Evolutionary conservation across 2,888 invertebrate genomes (phyloP).

Genomic region (Drosophila mulleri): DNA sequence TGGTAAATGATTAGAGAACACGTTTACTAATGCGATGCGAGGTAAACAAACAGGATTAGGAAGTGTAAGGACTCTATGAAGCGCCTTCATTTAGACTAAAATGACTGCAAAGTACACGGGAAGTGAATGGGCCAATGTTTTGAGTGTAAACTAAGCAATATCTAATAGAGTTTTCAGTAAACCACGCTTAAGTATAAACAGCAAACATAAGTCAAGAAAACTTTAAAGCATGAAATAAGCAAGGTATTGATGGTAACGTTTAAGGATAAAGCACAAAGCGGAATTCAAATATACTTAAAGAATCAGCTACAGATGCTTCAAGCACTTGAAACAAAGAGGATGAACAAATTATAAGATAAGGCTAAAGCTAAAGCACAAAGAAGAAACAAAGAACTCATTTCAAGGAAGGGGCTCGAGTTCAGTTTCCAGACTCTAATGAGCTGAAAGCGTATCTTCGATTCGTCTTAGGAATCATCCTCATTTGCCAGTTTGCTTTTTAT

Average conservation of each 20-base stretch:
- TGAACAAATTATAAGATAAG: background rate
- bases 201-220: background rate
- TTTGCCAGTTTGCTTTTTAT: conserved; percentile 4
- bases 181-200: background rate
- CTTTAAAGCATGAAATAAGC: background rate
- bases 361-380: conserved; percentile 4
- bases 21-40: conserved; percentile 1
- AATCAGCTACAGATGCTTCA: no score
- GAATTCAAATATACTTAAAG: background rate
- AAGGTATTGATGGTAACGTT: background rate
- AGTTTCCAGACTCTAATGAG: background rate
- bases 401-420: no score
- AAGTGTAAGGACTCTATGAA: background rate
- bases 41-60: background rate
- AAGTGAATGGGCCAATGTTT: background rate
- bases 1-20: background rate
- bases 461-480: background rate
- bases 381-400: background rate
- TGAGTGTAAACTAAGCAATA: background rate
- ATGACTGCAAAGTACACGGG: background rate
- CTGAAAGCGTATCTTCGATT: conserved; percentile 26
- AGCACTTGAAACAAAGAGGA: no score
- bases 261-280: background rate
- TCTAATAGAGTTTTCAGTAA: background rate
- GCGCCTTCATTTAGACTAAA: background rate